Evolutionary conservation across 2,113 vertebrate species (phyloP), one percentile per base, ranked within the genome.

Genomic region (Rhea pennata): DNA sequence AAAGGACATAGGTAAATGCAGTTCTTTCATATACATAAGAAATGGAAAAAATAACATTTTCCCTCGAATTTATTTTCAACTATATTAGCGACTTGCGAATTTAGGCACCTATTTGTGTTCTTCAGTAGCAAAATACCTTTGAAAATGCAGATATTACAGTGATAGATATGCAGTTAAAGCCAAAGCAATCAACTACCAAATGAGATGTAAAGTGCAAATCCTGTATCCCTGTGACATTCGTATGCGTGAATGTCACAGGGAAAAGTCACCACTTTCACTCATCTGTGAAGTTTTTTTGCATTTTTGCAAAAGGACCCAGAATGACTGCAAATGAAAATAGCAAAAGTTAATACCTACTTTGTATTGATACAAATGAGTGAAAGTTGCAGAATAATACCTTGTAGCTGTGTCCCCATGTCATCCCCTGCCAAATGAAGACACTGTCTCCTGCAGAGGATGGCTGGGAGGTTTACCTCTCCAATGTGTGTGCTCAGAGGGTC

Each of bases 221-320:
- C 77, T 29, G 15, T 16, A 14, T 86, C 78, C 53, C 87, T 59
- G 54, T 64, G 82, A 79, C 82, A 83, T 67, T 62, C 0, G 0
- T 90, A 58, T 53, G 12, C 27, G 3, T 40, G 29, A 59, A 59
- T 59, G 56, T 59, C 31, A 59, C 56, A 19, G 56, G 56, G 56
- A 59, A 33, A 74, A 88, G 93, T 86, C 39, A 2, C n/a, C 39
- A 7, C 76, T 78, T 83, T n/a, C 69, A 4, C 85, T 92, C 86
- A 95, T 74, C 91, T 92, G 76, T 94, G 71, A 82, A 10, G 78
- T 33, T 86, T 58, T 24, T 93, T 29, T 74, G 61, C 48, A 91
- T 88, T 64, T 40, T 27, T 56, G 71, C 62, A 73, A 85, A 87
- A 84, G 50, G 72, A 44, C 64, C 77, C 26, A 15, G 87, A 85